These are phyloP conservation scores for Haemorhous mexicanus DNA, from an alignment of 2,113 vertebrate species.

Conservation along the genomic window DNA sequence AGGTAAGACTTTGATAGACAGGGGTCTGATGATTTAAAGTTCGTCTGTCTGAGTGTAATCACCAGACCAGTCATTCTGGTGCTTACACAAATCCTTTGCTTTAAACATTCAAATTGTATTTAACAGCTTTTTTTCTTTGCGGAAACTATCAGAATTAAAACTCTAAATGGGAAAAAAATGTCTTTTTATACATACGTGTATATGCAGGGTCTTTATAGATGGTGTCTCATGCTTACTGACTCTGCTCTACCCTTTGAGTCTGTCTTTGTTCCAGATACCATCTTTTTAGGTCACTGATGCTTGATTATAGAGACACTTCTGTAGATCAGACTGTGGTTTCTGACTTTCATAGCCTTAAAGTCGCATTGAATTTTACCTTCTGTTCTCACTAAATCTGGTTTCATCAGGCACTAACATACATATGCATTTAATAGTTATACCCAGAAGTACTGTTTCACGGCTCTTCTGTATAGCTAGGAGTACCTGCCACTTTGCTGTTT, in stretches of 20 bases:
- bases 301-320: neutral
- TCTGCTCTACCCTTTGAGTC: neutral
- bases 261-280: neutral
- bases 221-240: neutral
- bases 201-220: neutral
- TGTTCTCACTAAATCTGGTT: neutral
- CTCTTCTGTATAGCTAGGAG: neutral
- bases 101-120: neutral
- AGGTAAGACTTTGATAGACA: slow-evolving; percentile 72
- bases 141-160: neutral
- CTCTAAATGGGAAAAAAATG: neutral
- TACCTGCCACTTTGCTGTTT: neutral
- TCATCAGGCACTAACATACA: neutral
- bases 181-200: fast-evolving
- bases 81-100: neutral
- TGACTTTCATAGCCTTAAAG: neutral
- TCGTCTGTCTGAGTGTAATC: fast-evolving
- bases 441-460: neutral
- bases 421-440: neutral
- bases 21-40: neutral
- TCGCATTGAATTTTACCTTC: neutral
- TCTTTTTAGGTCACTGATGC: neutral
- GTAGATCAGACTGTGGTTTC: neutral
- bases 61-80: neutral
- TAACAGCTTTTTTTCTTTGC: neutral